phyloP scores from a whole-genome alignment of 2,888 invertebrate genomes.

The Amiota minor region DNA sequence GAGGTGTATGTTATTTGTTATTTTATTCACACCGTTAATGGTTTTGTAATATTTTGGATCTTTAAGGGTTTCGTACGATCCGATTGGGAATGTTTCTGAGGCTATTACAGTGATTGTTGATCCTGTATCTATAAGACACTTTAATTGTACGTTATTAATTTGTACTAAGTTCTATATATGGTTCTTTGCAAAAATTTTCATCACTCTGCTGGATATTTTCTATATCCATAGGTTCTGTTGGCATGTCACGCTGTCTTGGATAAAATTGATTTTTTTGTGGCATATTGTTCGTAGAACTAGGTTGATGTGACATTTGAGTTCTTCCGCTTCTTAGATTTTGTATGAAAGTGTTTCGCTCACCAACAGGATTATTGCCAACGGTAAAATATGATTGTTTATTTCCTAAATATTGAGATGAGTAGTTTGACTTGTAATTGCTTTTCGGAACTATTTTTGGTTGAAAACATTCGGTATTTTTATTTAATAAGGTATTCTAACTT shows the following conservation, averaged over 20 bases:
- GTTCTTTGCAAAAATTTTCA: background rate
- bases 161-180: too few species aligned
- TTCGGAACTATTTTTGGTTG: too few species aligned
- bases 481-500: too few species aligned
- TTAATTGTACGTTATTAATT: background rate
- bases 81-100: background rate
- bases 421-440: too few species aligned
- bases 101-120: background rate
- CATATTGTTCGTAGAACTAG: background rate
- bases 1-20: background rate
- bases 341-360: too few species aligned
- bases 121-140: background rate
- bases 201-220: conserved; percentile 3
- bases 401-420: too few species aligned
- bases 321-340: too few species aligned
- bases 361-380: too few species aligned
- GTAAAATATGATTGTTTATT: too few species aligned
- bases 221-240: background rate
- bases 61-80: background rate
- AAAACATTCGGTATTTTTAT: too few species aligned
- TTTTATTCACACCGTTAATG: background rate
- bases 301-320: background rate
- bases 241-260: background rate
- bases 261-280: background rate
- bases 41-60: background rate